phyloP scores from a whole-genome alignment of 2,113 vertebrate genomes.

The Alethe castanea region DNA sequence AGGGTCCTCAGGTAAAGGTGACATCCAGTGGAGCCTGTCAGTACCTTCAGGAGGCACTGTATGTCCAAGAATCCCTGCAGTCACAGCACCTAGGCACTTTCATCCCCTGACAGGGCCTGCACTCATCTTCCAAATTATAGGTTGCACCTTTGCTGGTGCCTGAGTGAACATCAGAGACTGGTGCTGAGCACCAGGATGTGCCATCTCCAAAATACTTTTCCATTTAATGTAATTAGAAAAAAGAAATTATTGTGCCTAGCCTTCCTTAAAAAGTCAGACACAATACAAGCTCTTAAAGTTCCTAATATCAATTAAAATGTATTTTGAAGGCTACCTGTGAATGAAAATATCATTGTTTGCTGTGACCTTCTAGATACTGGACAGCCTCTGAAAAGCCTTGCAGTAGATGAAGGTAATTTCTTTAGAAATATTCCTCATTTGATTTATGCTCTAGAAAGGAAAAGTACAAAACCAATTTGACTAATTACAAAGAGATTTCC shows the following conservation, averaged over 20 bases:
- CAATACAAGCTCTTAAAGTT: background rate
- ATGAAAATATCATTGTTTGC: slow-evolving; percentile 47
- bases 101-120: background rate
- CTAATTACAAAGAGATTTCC: slow-evolving; percentile 41
- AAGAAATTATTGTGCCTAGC: background rate
- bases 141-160: background rate
- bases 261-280: slow-evolving; percentile 10
- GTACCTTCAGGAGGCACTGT: background rate
- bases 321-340: slow-evolving; percentile 49
- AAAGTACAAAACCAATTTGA: slow-evolving; percentile 29
- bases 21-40: background rate
- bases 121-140: background rate
- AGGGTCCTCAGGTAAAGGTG: background rate
- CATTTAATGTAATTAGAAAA: background rate
- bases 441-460: slow-evolving; percentile 19
- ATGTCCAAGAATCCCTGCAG: background rate
- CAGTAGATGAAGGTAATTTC: background rate
- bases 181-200: background rate
- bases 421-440: slow-evolving; percentile 40
- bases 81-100: background rate
- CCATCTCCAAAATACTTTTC: background rate
- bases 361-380: slow-evolving; percentile 24
- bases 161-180: background rate
- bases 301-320: slow-evolving; percentile 22
- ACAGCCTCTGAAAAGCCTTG: slow-evolving; percentile 29